phyloP scores from a whole-genome alignment of 2,113 vertebrate genomes.

The Alethe castanea region DNA sequence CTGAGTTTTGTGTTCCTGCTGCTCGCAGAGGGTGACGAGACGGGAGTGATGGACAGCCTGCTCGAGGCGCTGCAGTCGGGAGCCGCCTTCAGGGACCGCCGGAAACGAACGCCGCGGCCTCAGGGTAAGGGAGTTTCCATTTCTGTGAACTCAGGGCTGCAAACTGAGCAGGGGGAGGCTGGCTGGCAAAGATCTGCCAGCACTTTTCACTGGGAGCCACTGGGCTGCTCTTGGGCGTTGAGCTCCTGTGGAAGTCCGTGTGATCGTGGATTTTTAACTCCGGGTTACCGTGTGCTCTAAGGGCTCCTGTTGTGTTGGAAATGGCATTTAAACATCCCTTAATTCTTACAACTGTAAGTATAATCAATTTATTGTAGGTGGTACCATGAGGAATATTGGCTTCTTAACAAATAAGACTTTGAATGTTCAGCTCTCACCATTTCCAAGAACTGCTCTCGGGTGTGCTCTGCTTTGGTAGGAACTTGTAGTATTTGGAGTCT shows the following conservation, averaged over 20 bases:
- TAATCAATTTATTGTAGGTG: not conserved
- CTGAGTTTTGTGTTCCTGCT: constrained; percentile 36
- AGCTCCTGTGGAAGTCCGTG: not conserved
- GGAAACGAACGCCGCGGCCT: constrained; percentile 89
- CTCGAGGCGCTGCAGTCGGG: constrained; percentile 96
- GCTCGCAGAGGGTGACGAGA: constrained; percentile 92
- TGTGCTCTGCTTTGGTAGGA: not conserved
- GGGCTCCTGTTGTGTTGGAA: not conserved
- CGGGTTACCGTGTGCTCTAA: not conserved
- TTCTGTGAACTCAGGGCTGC: too few relatives aligned
- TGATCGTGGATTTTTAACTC: not conserved
- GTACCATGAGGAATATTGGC: not conserved
- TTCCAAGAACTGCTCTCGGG: not conserved
- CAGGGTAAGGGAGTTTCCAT: constrained; percentile 55
- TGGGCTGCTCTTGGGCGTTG: not conserved
- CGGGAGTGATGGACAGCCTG: constrained; percentile 97
- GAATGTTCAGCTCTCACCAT: not conserved
- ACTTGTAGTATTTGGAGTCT: not conserved
- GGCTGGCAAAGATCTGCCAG: not conserved
- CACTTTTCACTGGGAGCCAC: not conserved
- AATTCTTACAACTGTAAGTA: not conserved
- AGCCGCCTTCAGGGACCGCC: constrained; percentile 94
- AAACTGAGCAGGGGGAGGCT: rapidly evolving
- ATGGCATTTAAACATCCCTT: not conserved
- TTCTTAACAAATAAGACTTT: not conserved